Base-by-base conservation (phyloP, 2,888 invertebrate genomes). In the Tenthredo livida region DNA sequence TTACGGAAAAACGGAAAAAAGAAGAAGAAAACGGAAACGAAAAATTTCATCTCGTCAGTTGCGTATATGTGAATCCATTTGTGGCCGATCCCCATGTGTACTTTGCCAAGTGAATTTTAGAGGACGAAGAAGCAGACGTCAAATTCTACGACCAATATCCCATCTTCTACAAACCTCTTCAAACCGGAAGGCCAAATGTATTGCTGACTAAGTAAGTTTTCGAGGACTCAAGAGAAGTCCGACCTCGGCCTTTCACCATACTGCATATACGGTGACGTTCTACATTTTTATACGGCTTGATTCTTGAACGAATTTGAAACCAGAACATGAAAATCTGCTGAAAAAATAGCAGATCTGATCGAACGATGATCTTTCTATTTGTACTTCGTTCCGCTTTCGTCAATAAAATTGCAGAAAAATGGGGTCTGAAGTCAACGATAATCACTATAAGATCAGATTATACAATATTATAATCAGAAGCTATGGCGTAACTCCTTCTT, bases 131-230 rank as follows among this genome's bases (percentile, higher is more conserved):
- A 58, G 40, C 37, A 61, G 78, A 61, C 21, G 40, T 80, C 40
- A 58, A 61, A 80, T 61, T 80, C 78, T 61, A 80, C 58, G 40
- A 58, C 37, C 50, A 61, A 80, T 61, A 80, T 80, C 78, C 78
- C 40, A 61, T 80, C 37, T 40, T 40, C 17, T 80, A 61, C 40
- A 80, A 80, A 61, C 37, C 78, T 80, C 61, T 80, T 80, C 40
- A 80, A 61, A 80, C 78, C 40, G 78, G 61, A 61, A 61, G 61
- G 40, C 58, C 78, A 40, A 80, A 80, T 80, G 78, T 80, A 80
- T 80, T 80, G 61, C 78, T 61, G 78, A 61, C 77, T 77, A 50
- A 77, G 50, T 29, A 77, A 54, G 77, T 54, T 54, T 54, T 33
- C 77, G 54, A 77, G 77, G 15, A 54, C 77, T 77, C 77, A 77